Evolutionary conservation across 2,888 invertebrate species (phyloP).

Genomic region (Tethea ocularis): DNA sequence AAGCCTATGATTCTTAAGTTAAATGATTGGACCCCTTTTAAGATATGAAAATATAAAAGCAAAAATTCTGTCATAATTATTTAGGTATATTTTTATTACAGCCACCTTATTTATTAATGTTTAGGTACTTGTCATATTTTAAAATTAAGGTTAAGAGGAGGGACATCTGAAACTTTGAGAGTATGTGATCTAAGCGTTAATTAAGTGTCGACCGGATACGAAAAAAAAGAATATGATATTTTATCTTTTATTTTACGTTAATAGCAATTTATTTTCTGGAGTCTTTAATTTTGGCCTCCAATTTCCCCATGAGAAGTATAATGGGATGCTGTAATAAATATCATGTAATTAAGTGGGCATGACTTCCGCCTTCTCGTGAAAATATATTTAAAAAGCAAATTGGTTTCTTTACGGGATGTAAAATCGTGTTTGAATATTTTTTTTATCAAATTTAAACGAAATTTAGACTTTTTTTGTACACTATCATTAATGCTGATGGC

Average conservation of each 20-base stretch:
- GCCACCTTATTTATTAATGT: too few relatives aligned
- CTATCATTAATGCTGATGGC: too few relatives aligned
- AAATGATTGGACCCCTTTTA: background rate
- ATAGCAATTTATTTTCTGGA: conserved; percentile 38
- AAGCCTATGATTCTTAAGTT: conserved; percentile 7
- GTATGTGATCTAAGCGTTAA: conserved; percentile 35
- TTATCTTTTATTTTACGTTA: conserved; percentile 36
- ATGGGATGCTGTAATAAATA: conserved; percentile 24
- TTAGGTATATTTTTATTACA: too few relatives aligned
- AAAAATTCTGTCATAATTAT: too few relatives aligned
- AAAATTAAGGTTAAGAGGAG: background rate
- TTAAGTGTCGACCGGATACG: conserved; percentile 43
- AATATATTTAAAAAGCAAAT: conserved; percentile 13
- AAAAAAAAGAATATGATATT: conserved; percentile 30
- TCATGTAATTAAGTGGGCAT: conserved; percentile 10
- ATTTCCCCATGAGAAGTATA: conserved; percentile 21
- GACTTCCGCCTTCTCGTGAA: conserved; percentile 11
- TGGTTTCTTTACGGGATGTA: conserved; percentile 7
- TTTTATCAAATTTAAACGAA: background rate
- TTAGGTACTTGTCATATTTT: too few relatives aligned
- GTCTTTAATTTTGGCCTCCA: conserved; percentile 30
- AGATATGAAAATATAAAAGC: too few relatives aligned
- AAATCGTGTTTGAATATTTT: conserved; percentile 8
- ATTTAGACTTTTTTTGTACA: too few relatives aligned
- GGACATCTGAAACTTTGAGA: conserved; percentile 31